Conservation (phyloP, 2,797 vertebrate species). For the Buceros bicornis region DNA sequence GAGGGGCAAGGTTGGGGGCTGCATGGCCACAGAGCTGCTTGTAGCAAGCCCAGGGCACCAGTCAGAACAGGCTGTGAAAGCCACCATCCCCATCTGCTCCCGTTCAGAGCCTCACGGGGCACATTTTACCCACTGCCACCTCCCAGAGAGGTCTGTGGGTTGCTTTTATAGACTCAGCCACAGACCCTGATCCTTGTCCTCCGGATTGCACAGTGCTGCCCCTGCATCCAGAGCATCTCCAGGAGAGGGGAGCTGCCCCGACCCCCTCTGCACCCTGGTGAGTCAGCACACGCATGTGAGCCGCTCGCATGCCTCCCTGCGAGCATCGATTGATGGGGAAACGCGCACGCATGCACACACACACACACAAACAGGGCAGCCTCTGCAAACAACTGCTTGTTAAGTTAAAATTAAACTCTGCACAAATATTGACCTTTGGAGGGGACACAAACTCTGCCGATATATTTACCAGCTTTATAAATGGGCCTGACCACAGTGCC, state of each 20-base stretch:
- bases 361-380: slow-evolving; percentile 66
- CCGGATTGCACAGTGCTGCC: not conserved
- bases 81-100: not conserved
- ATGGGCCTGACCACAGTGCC: slow-evolving; percentile 83
- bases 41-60: not conserved
- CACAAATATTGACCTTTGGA: slow-evolving; percentile 88
- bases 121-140: not conserved
- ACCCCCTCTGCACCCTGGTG: not conserved
- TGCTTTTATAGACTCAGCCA: slow-evolving; percentile 35
- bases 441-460: slow-evolving; percentile 81
- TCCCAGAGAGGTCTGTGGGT: slow-evolving; percentile 44
- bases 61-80: slow-evolving; percentile 44
- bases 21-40: not conserved
- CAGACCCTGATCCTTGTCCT: not conserved
- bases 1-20: not conserved
- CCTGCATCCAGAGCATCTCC: not conserved
- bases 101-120: fast-evolving
- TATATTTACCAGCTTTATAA: slow-evolving; percentile 87
- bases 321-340: not conserved
- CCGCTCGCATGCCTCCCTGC: not conserved
- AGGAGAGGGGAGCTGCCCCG: fast-evolving
- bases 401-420: slow-evolving; percentile 88
- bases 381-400: slow-evolving; percentile 84
- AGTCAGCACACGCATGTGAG: not conserved
- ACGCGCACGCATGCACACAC: not conserved